Evolutionary conservation across 2,888 invertebrate genomes (phyloP).

Genomic region (Zele albiditarsus): DNA sequence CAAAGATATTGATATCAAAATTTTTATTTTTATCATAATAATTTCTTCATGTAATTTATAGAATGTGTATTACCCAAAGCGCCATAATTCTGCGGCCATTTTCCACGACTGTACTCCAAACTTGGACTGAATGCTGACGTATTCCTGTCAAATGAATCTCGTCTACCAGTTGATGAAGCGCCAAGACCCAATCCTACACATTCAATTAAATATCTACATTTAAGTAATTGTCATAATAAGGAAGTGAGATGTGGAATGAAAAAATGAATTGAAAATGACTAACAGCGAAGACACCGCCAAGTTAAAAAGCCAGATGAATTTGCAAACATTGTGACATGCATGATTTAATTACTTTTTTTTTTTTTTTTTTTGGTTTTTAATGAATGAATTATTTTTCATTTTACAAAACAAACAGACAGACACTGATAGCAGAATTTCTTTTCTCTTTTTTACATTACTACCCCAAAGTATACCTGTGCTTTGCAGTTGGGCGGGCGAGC

Average conservation of each 20-base stretch:
- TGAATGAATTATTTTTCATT: not conserved
- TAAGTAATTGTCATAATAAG: conserved; percentile 10
- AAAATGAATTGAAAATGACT: conserved; percentile 1
- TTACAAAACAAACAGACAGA: not conserved
- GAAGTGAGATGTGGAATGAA: not conserved
- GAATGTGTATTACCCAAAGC: conserved; percentile 72
- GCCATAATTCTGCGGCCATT: conserved; percentile 77
- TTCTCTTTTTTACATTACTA: not conserved
- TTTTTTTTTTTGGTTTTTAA: not conserved
- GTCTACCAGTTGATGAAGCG: conserved; percentile 79
- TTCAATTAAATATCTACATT: conserved; percentile 22
- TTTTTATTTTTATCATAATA: no score
- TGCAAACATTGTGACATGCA: not conserved
- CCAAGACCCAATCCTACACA: conserved; percentile 72
- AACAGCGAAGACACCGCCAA: not conserved
- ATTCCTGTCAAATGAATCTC: conserved; percentile 86
- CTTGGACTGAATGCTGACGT: conserved; percentile 85
- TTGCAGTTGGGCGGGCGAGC: conserved; percentile 72
- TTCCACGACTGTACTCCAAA: conserved; percentile 79
- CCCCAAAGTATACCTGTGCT: conserved; percentile 67
- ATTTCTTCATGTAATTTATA: conserved; percentile 2
- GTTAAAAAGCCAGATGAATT: conserved; percentile 7
- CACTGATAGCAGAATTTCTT: not conserved
- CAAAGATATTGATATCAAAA: not conserved
- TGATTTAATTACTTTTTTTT: not conserved